Evolutionary conservation across 2,888 invertebrate genomes (phyloP), one percentile per base, ranked within the genome.

Genomic region (Smittia sp.): DNA sequence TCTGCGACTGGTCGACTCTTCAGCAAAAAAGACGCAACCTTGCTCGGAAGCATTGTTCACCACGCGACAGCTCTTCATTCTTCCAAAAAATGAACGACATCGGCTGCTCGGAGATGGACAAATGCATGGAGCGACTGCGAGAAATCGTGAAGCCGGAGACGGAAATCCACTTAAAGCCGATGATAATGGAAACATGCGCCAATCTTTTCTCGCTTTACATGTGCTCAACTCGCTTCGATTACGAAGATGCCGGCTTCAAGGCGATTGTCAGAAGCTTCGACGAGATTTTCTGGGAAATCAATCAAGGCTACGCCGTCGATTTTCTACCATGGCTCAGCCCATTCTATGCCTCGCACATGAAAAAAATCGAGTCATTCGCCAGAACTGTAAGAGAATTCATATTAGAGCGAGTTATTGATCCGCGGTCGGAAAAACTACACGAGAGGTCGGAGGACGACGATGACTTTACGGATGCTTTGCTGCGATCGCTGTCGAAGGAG

Each of bases 271-370:
- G 88, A 24, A 86, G 85, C 74, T 94, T 94, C 79, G 94, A 94
- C 77, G 90, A 91, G 77, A 93, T 95, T 69, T 95, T 95, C 83
- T 93, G 92, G 90, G 94, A 94, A 79, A 93, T 95, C 76, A 95
- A 94, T 80, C 92, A 93, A 78, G 93, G 93, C 0, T 93, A 93
- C 79, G 91, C 92, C 0, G 87, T 94, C 0, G 95, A 95, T 78
- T 94, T 94, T 78, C 79, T 95, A 22, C 94, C 94, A 0, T 93
- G 91, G 90, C 80, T 94, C 0, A 83, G 87, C 0, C 92, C 92
- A 0, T 87, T 92, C 75, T 93, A 92, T 80, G 82, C 82, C 1
- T 83, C 84, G 1, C 90, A 92, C 77, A 86, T 92, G 83, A 84
- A 86, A 1, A 88, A 87, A 76, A 82, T 93, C 3, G 85, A 87